phyloP scores from a whole-genome alignment of 1,140 invertebrate species.

The Ceratitis capitata region DNA sequence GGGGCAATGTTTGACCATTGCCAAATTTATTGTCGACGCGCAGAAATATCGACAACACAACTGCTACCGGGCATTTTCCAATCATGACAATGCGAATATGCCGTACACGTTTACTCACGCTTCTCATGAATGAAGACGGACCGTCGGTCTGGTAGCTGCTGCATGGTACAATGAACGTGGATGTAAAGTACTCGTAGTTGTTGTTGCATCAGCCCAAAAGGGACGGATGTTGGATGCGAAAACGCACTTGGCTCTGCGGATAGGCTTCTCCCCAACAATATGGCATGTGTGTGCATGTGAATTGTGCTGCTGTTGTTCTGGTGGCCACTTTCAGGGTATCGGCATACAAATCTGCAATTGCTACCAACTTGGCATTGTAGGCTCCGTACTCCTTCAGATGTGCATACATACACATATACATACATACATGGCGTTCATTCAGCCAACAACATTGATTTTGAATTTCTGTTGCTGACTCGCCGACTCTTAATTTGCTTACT shows the following conservation, averaged over 20 bases:
- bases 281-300: constrained; percentile 39
- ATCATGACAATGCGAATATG: not conserved
- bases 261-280: not conserved
- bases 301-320: not conserved
- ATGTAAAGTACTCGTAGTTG: not conserved
- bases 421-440: not conserved
- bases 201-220: constrained; percentile 1
- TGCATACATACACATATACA: not conserved
- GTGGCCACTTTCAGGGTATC: not conserved
- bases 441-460: not conserved
- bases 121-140: not conserved
- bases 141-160: not conserved
- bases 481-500: not conserved
- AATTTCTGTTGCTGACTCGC: not conserved
- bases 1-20: constrained; percentile 6
- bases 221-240: constrained; percentile 2
- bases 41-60: constrained; percentile 34
- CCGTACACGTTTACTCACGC: not conserved
- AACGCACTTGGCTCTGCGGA: not conserved
- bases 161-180: not conserved
- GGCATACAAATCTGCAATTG: constrained; percentile 4
- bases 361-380: not conserved
- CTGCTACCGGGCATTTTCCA: constrained; percentile 35
- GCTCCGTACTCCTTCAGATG: too few species aligned
- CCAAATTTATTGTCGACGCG: constrained; percentile 36